Base-by-base conservation (phyloP, 2,797 vertebrate genomes). In the Melanotaenia trifasciata region DNA sequence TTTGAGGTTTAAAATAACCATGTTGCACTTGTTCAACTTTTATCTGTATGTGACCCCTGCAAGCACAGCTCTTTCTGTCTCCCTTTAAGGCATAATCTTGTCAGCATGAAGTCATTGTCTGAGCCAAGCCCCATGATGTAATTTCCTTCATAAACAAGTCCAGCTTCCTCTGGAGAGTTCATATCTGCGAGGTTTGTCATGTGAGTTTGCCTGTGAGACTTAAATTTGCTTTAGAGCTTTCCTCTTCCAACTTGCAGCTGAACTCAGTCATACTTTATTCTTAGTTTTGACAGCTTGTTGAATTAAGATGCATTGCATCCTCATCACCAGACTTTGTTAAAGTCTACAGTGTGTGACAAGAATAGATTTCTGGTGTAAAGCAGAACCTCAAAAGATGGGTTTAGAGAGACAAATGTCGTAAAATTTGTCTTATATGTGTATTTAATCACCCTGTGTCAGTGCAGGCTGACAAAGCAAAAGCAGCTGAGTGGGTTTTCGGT, bases 81-180 rank as follows among this genome's bases (percentile, higher is more conserved):
- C 54, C 38, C 69, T 67, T 47, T 36, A 18, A 53, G 60, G 45
- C 66, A 83, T 78, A 89, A 87, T 87, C 84, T 87, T 89, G 85
- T 90, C 90, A 85, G 86, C 81, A 86, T 92, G 89, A 91, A 85
- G 83, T 92, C 89, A 92, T 79, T 74, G 84, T 90, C 85, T 90
- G 81, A 85, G 82, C 80, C 67, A 64, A 86, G 63, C 85, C 77
- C 30, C 20, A 53, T 92, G 90, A 93, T 91, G 91, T 94, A 50
- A 92, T 93, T 92, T 92, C 92, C 93, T 92, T 87, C 79, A 81
- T 88, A 92, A 94, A 92, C 91, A 92, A 90, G 79, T 86, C 71
- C 36, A 51, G 63, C 82, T 90, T 93, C 93, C 91, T 92, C 85
- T 84, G 66, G 1, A 66, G 75, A 73, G 74, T 70, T 82, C 58